Conservation (phyloP, 2,113 vertebrate species). For the Syngnathus scovelli region DNA sequence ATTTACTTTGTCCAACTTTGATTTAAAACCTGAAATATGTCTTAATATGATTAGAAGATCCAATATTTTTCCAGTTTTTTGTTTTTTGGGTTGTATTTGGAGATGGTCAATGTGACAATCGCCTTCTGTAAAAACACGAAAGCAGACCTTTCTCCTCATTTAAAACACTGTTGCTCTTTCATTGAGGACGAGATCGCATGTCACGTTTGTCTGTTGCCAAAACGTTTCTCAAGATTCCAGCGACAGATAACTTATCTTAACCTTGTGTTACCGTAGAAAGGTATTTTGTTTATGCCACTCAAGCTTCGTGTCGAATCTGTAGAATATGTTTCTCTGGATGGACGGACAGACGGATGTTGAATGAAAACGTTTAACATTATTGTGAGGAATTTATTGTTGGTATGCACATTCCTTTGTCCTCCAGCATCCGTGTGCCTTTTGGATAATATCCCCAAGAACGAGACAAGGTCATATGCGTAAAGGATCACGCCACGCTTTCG, state of each 20-base stretch:
- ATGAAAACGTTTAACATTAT: background rate
- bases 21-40: constrained; percentile 10
- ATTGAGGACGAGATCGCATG: constrained; percentile 60
- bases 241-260: constrained; percentile 53
- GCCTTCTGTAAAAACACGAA: constrained; percentile 54
- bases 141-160: constrained; percentile 38
- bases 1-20: background rate
- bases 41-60: background rate
- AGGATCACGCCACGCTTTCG: constrained; percentile 70
- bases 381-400: background rate
- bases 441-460: constrained; percentile 68
- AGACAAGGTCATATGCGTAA: constrained; percentile 80
- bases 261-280: constrained; percentile 59
- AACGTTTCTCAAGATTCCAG: constrained; percentile 64
- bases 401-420: constrained; percentile 50
- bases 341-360: too few relatives aligned
- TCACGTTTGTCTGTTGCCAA: constrained; percentile 70
- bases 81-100: constrained; percentile 6
- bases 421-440: constrained; percentile 51
- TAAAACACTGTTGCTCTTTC: constrained; percentile 61
- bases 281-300: constrained; percentile 61
- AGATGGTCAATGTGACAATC: constrained; percentile 43
- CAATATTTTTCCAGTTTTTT: constrained; percentile 27
- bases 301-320: constrained; percentile 52
- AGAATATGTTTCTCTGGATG: too few relatives aligned